phyloP scores from a whole-genome alignment of 2,888 invertebrate species.

The Apamea anceps region DNA sequence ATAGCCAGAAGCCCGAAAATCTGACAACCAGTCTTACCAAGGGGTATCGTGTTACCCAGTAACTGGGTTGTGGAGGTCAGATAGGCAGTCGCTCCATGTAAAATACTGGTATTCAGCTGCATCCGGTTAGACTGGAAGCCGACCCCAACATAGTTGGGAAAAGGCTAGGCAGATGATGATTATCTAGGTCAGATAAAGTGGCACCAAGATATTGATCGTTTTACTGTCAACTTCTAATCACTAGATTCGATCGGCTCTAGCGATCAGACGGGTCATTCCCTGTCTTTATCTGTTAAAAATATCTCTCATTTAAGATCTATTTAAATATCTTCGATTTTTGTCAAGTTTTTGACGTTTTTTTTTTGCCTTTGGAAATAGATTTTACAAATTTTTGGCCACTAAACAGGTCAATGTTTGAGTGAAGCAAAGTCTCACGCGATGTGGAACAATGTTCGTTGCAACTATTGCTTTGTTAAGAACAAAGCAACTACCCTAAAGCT shows the following conservation, averaged over 20 bases:
- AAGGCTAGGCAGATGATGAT: no score
- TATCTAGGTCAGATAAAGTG: not conserved
- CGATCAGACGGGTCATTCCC: not conserved
- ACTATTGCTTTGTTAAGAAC: not conserved
- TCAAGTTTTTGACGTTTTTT: not conserved
- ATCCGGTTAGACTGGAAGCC: no score
- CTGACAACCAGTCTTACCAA: no score
- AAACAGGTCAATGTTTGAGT: not conserved
- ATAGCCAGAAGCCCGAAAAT: no score
- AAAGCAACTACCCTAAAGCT: not conserved
- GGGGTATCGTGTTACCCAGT: no score
- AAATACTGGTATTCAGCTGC: no score
- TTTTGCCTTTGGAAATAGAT: not conserved
- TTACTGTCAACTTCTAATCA: not conserved
- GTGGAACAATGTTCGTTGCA: not conserved
- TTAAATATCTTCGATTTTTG: not conserved
- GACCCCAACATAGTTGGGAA: no score
- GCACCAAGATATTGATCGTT: not conserved
- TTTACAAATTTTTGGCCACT: not conserved
- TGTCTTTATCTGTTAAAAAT: not conserved
- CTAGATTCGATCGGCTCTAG: not conserved
- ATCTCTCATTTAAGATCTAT: not conserved
- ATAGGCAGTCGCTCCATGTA: no score
- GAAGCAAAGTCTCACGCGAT: not conserved
- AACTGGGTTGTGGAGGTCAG: no score